phyloP scores from a whole-genome alignment of 2,113 vertebrate species.

The Xiphias gladius region DNA sequence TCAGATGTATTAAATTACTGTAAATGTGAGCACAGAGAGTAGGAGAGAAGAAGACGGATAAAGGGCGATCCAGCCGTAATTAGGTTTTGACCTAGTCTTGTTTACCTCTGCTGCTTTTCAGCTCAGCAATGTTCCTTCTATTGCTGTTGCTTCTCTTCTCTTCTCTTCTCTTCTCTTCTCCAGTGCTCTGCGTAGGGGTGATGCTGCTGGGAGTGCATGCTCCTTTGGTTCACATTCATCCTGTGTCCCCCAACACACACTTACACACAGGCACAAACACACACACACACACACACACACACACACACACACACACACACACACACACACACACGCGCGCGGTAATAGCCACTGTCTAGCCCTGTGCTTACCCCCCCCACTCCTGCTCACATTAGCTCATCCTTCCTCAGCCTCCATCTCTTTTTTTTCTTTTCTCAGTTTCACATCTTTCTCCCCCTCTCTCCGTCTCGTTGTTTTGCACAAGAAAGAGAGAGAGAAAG shows the following conservation, averaged over 20 bases:
- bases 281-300: slow-evolving; percentile 30
- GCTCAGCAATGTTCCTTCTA: neutral
- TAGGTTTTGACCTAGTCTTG: neutral
- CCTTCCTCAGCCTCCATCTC: slow-evolving; percentile 23
- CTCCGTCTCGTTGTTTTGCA: slow-evolving; percentile 1
- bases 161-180: neutral
- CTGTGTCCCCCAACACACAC: neutral
- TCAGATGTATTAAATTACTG: too few relatives aligned
- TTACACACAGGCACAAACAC: slow-evolving; percentile 12
- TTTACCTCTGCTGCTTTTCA: neutral
- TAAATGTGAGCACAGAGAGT: too few relatives aligned
- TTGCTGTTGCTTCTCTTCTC: too few relatives aligned
- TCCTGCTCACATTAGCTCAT: slow-evolving; percentile 19
- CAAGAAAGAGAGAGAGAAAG: slow-evolving; percentile 2
- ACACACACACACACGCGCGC: slow-evolving; percentile 24
- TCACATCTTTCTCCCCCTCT: neutral
- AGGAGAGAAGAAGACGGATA: too few relatives aligned
- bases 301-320: slow-evolving; percentile 26
- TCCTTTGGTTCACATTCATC: slow-evolving; percentile 48
- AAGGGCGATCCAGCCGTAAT: too few relatives aligned
- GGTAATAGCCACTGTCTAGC: slow-evolving; percentile 12
- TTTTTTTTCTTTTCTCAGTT: neutral
- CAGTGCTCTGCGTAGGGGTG: slow-evolving; percentile 12
- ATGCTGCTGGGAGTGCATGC: slow-evolving; percentile 46
- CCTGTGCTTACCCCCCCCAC: slow-evolving; percentile 26